A percentile compares a stretch with the other conserved stretches of the same genome.
Evolutionary conservation across 2,113 vertebrate genomes (phyloP).

Genomic region (Psittacus erithacus): DNA sequence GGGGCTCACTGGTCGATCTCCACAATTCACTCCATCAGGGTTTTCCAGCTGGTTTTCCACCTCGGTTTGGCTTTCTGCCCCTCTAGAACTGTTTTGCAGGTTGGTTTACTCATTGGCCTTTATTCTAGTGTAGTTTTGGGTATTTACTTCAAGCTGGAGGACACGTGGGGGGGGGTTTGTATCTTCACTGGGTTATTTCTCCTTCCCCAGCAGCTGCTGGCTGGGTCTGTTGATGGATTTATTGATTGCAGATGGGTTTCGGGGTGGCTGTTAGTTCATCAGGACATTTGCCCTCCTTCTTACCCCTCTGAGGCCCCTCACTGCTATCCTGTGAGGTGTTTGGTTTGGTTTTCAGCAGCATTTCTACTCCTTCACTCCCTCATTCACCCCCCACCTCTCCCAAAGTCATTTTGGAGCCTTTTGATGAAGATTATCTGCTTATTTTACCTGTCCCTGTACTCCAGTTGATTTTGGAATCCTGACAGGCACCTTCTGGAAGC

Average conservation of each 20-base stretch:
- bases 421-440: not conserved
- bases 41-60: not conserved
- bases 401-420: not conserved
- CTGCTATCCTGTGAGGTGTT: fast-evolving
- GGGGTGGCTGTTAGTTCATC: not conserved
- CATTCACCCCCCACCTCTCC: not conserved
- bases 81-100: not conserved
- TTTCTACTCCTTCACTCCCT: not conserved
- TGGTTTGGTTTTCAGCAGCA: not conserved
- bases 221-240: not conserved
- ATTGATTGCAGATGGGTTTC: not conserved
- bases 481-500: not conserved
- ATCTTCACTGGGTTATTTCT: not conserved
- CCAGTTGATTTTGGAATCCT: not conserved
- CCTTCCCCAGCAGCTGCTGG: not conserved
- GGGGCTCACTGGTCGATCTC: not conserved
- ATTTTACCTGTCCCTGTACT: not conserved
- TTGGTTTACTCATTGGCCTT: not conserved
- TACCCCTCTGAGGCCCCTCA: not conserved
- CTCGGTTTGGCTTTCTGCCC: not conserved
- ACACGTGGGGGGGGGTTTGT: fast-evolving
- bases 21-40: not conserved
- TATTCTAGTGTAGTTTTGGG: not conserved
- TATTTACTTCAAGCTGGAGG: not conserved
- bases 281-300: not conserved